Evolutionary conservation across 1,140 invertebrate genomes (phyloP).

Genomic region (Meteorus sp.): DNA sequence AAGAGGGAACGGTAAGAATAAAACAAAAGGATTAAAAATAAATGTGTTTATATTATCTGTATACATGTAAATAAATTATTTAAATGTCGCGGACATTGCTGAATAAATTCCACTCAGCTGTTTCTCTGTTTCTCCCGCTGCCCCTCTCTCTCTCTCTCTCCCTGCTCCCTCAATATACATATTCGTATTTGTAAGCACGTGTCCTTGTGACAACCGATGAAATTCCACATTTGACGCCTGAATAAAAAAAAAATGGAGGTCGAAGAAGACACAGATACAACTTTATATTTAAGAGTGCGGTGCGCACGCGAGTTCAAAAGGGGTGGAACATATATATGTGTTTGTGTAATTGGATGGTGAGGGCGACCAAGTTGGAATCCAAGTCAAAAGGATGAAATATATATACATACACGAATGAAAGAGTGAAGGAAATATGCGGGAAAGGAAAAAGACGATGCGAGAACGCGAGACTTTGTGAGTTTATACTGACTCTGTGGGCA

Average conservation of each 20-base stretch:
- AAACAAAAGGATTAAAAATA: no score
- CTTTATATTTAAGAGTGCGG: conserved; percentile 21
- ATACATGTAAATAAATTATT: no score
- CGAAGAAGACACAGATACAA: conserved; percentile 26
- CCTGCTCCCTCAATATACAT: no score
- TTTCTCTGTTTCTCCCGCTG: no score
- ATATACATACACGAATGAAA: not conserved
- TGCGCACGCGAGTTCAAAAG: conserved; percentile 14
- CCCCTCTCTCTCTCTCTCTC: no score
- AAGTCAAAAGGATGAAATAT: no score
- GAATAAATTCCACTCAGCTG: no score
- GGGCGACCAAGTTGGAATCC: not conserved
- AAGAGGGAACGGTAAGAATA: no score
- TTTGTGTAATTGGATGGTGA: not conserved
- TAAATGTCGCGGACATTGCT: no score
- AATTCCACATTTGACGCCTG: conserved; percentile 1
- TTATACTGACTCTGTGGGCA: not conserved
- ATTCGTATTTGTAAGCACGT: no score
- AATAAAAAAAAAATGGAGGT: no score
- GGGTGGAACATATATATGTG: not conserved
- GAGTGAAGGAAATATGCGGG: conserved; percentile 6
- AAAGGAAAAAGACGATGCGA: not conserved
- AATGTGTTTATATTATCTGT: no score
- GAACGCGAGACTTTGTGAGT: not conserved
- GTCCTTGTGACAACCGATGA: not conserved